A percentile compares a stretch with the other conserved stretches of the same genome.
These are phyloP conservation scores for Gryllus longicercus DNA, from an alignment of 2,888 invertebrate genomes.

Conservation along the genomic window DNA sequence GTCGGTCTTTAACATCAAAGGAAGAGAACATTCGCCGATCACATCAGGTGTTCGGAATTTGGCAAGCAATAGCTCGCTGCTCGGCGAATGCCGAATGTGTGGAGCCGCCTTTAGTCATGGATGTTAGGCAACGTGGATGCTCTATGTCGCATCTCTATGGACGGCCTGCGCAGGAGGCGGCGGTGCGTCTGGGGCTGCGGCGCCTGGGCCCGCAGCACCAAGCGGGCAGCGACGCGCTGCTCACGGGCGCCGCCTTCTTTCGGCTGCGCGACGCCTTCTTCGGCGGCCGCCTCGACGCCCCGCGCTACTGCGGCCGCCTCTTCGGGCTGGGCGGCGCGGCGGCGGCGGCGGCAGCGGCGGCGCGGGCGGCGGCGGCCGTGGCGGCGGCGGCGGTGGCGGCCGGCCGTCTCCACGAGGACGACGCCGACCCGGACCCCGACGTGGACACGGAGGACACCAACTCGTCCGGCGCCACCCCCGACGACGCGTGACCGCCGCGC, in stretches of 20 bases:
- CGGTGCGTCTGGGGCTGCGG: conserved; percentile 48
- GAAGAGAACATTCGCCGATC: too few relatives aligned
- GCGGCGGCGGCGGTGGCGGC: not conserved
- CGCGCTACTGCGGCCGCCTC: not conserved
- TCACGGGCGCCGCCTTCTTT: conserved; percentile 60
- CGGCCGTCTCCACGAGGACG: not conserved
- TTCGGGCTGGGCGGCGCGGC: conserved; percentile 1
- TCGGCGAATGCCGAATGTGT: too few relatives aligned
- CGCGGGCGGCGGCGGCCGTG: not conserved
- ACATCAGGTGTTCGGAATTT: too few relatives aligned
- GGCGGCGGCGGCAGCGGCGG: not conserved
- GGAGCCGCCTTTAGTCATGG: too few relatives aligned
- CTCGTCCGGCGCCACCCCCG: not conserved
- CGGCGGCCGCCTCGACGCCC: not conserved
- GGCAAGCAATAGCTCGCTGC: too few relatives aligned
- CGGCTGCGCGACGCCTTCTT: conserved; percentile 53
- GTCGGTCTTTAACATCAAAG: too few relatives aligned
- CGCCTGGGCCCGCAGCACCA: conserved; percentile 57
- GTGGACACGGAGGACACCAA: not conserved
- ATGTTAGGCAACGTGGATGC: too few relatives aligned
- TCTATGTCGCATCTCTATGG: too few relatives aligned
- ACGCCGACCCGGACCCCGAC: not conserved
- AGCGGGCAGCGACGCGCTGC: conserved; percentile 60
- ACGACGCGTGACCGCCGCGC: not conserved
- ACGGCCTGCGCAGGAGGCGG: conserved; percentile 53